Evolutionary conservation across 2,888 invertebrate genomes (phyloP), one percentile per base, ranked within the genome.

Genomic region (Drosophila anomelani): DNA sequence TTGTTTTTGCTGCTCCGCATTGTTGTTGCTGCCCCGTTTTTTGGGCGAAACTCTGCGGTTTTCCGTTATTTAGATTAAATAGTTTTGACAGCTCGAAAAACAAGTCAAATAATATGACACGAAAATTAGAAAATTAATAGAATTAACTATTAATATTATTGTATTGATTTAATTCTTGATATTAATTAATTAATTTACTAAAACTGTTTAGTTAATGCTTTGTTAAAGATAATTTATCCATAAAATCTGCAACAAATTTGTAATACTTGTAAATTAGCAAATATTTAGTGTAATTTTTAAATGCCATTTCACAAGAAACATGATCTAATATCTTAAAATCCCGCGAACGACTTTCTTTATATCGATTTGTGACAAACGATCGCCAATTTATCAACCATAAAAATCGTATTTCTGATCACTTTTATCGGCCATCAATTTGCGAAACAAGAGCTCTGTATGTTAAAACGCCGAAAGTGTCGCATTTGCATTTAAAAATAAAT

Each of bases 11-110:
- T 43, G 43, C 13, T 7, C 23, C 13, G 44, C 23, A n/a, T 44
- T 29, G 29, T 29, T 29, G 29, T 29, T 29, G 29, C 29, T 26
- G 26, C 26, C 51, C 49, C 44, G 17, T 26, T 59, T 41, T 69
- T 59, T 54, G 49, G 61, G 53, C 60, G 47, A 23, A 32, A 32
- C 60, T 71, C 76, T 69, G 75, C 60, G 77, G 72, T 44, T 67
- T 77, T 76, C 78, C 80, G 80, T 81, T 73, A 72, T 80, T 89
- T 85, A 77, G 87, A 81, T 87, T 85, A 87, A 87, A 85, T 77
- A 85, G 88, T 85, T 85, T 80, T 89, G 87, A 87, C 89, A 85
- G 87, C 80, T 54, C 38, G 38, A 12, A 51, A 34, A 32, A 34
- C n/a, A 49, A 23, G 23, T 9, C 15, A 41, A 46, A 62, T 41